Evolutionary conservation across 2,888 invertebrate genomes (phyloP).

Genomic region (Eristalinus sepulchralis): DNA sequence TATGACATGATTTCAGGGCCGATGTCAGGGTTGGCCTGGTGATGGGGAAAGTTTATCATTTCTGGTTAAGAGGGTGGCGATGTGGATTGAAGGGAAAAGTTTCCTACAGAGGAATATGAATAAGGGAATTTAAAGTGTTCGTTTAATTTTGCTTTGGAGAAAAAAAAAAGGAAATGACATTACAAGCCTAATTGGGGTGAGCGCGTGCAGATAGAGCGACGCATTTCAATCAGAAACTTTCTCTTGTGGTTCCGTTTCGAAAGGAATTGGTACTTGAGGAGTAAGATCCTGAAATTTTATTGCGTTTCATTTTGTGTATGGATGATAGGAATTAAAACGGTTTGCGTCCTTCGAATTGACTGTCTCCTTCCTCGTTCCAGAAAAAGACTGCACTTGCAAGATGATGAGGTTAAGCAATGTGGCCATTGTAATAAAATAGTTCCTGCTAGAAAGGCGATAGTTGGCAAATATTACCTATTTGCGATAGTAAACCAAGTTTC

Average conservation of each 20-base stretch:
- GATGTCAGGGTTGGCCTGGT: slow-evolving; percentile 1
- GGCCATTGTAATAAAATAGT: too few species aligned
- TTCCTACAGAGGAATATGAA: neutral
- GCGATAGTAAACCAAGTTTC: too few species aligned
- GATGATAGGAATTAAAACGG: too few species aligned
- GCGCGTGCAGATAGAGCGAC: neutral
- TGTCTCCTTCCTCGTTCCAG: too few species aligned
- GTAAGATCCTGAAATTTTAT: too few species aligned
- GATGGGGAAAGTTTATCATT: slow-evolving; percentile 5
- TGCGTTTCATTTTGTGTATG: too few species aligned
- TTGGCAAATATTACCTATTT: too few species aligned
- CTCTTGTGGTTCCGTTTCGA: neutral
- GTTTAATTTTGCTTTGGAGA: neutral
- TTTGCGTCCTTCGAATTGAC: too few species aligned
- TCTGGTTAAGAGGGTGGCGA: neutral
- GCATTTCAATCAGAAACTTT: neutral
- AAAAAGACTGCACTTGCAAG: too few species aligned
- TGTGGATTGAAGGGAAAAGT: neutral
- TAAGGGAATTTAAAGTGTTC: neutral
- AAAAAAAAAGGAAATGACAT: neutral
- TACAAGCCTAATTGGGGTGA: neutral
- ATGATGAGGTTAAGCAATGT: too few species aligned
- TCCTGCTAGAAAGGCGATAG: too few species aligned
- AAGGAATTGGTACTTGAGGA: neutral
- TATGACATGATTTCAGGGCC: slow-evolving; percentile 30